Conservation (phyloP, 2,113 vertebrate species). For the Lophochroa leadbeateri region DNA sequence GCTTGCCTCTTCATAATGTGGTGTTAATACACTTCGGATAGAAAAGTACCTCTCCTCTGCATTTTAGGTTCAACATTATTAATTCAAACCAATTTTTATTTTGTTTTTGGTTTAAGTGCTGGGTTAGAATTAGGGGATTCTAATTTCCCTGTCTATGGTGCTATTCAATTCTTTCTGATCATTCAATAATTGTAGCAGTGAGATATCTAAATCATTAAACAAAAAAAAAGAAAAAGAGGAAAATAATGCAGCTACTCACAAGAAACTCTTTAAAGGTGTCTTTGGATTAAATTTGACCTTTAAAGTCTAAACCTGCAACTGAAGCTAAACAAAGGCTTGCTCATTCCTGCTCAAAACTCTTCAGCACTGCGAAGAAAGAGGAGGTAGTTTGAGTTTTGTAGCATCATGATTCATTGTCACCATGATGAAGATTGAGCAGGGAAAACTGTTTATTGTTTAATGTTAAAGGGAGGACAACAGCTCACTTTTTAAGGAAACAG, state of each 20-base stretch:
- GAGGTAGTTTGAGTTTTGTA: neutral
- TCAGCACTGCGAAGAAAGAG: neutral
- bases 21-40: neutral
- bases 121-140: neutral
- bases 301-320: constrained; percentile 20
- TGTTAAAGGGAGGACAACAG: neutral
- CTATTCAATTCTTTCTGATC: neutral
- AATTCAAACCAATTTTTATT: neutral
- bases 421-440: neutral
- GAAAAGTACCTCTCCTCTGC: neutral
- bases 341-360: constrained; percentile 20
- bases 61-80: neutral
- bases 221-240: neutral
- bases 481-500: constrained; percentile 15
- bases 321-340: neutral
- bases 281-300: constrained; percentile 57
- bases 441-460: neutral
- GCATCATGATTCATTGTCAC: neutral
- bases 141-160: neutral
- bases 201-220: neutral
- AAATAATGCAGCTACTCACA: neutral
- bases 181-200: neutral
- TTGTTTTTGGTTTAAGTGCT: neutral
- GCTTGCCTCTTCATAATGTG: neutral
- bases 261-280: neutral